phyloP scores from a whole-genome alignment of 1,140 invertebrate genomes.

The Lepidurus packardi region DNA sequence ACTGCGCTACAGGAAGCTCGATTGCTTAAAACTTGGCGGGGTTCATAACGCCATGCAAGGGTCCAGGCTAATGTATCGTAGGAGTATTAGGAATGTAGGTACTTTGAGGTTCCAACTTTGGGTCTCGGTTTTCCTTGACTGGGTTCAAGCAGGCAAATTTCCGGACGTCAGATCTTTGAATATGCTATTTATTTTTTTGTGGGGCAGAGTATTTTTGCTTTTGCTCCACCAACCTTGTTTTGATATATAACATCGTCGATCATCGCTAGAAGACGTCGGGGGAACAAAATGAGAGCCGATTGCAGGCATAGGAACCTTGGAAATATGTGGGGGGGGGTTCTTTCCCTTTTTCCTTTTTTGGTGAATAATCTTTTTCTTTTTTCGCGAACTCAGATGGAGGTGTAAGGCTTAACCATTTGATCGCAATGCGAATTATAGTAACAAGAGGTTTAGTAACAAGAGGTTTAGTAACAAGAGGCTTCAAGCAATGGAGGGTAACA shows the following conservation, averaged over 20 bases:
- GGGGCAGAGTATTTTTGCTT: not conserved
- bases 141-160: not conserved
- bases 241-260: not conserved
- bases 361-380: not conserved
- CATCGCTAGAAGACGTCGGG: not conserved
- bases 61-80: too few relatives aligned
- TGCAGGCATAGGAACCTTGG: not conserved
- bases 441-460: not conserved
- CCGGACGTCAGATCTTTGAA: not conserved
- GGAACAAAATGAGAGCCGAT: constrained; percentile 13
- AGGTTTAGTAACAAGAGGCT: not conserved
- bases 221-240: not conserved
- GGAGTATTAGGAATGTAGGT: too few relatives aligned
- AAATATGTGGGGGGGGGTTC: constrained; percentile 1
- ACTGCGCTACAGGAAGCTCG: too few relatives aligned
- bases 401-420: too few relatives aligned
- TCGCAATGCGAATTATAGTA: not conserved
- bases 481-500: not conserved
- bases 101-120: too few relatives aligned
- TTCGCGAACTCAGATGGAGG: not conserved
- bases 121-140: too few relatives aligned
- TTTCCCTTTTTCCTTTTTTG: not conserved
- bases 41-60: too few relatives aligned
- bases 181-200: not conserved
- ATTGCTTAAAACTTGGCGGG: too few relatives aligned